Conservation (phyloP, 2,797 vertebrate species). For the Tenualosa thibaudeaui region DNA sequence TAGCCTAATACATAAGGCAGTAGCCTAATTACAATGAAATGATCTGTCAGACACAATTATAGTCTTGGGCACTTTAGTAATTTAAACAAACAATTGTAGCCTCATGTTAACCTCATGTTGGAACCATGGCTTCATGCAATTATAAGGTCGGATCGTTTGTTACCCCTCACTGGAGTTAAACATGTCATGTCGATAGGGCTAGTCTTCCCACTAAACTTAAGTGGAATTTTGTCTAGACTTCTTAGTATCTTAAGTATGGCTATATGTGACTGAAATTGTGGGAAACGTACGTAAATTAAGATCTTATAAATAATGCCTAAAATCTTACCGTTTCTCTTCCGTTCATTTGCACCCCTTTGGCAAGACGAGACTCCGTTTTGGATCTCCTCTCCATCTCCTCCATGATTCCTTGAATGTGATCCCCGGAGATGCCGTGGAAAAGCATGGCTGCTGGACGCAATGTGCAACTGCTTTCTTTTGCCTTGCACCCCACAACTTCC, state of each 20-base stretch:
- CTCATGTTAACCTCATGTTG: conserved; percentile 24
- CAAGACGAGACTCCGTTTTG: conserved; percentile 91
- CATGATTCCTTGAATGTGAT: conserved; percentile 99
- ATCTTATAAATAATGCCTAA: neutral
- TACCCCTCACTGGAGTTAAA: neutral
- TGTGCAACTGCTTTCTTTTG: conserved; percentile 93
- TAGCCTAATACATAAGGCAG: conserved; percentile 5
- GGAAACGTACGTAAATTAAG: neutral
- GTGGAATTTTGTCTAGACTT: neutral
- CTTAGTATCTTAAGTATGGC: neutral
- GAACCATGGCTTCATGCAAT: conserved; percentile 16
- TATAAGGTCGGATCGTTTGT: neutral
- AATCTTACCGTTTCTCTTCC: conserved; percentile 93
- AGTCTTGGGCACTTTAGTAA: conserved; percentile 12
- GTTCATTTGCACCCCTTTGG: conserved; percentile 94
- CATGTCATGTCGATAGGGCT: conserved; percentile 1
- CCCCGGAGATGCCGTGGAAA: conserved; percentile 99
- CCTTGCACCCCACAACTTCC: conserved; percentile 98
- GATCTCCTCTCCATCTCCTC: conserved; percentile 99
- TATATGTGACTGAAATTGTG: neutral
- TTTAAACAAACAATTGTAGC: conserved; percentile 24
- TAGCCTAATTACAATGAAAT: conserved; percentile 24
- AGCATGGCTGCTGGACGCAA: conserved; percentile 99
- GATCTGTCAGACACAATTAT: conserved; percentile 18
- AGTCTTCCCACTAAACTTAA: conserved; percentile 5